Evolutionary conservation across 1,140 invertebrate species (phyloP).

Genomic region (Cheumatopsyche charites): DNA sequence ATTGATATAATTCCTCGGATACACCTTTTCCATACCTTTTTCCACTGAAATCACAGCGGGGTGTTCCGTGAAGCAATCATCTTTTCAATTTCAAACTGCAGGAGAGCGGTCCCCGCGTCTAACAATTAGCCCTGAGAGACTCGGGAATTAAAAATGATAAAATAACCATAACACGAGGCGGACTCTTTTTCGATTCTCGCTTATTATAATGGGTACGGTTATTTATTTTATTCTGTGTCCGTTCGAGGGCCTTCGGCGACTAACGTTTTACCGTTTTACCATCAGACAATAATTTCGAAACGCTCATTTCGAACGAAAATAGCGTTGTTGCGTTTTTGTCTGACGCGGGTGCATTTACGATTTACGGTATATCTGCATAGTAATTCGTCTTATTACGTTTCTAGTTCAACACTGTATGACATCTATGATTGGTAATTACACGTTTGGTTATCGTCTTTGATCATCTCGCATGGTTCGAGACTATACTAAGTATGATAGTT

Average conservation of each 20-base stretch:
- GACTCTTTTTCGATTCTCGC: neutral
- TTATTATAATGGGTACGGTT: neutral
- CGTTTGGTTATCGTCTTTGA: neutral
- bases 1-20: too few relatives aligned
- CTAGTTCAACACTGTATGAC: too few relatives aligned
- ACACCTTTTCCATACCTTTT: too few relatives aligned
- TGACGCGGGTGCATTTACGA: neutral
- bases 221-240: constrained; percentile 17
- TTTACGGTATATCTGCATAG: neutral
- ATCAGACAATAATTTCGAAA: constrained; percentile 8
- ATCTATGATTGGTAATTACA: constrained; percentile 1
- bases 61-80: constrained; percentile 33
- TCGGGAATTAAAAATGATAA: constrained; percentile 5
- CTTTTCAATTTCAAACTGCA: constrained; percentile 31
- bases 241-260: constrained; percentile 8
- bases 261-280: constrained; percentile 21
- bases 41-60: constrained; percentile 22
- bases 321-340: neutral
- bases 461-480: neutral
- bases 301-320: constrained; percentile 16
- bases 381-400: too few relatives aligned
- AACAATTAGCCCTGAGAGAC: constrained; percentile 2
- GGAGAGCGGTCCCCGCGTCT: constrained; percentile 14
- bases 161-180: neutral
- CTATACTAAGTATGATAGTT: neutral